Conservation (phyloP, 2,797 vertebrate species). For the Clarias fuscus region DNA sequence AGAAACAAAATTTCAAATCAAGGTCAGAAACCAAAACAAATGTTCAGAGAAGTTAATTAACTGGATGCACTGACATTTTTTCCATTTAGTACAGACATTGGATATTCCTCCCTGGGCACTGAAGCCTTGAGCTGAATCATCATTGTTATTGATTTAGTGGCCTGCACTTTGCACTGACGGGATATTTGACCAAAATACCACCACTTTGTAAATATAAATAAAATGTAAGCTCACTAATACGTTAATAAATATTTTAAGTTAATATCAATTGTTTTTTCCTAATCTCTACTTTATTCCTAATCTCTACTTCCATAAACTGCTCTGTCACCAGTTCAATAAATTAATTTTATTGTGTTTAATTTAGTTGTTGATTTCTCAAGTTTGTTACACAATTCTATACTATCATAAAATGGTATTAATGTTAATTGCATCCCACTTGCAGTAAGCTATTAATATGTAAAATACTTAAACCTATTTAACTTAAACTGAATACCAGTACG, state of each 20-base stretch:
- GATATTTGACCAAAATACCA: not conserved
- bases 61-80: not conserved
- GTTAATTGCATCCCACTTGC: not conserved
- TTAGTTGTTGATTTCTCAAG: not conserved
- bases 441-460: not conserved
- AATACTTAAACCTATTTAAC: too few species aligned
- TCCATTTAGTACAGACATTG: not conserved
- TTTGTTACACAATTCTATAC: not conserved
- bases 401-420: not conserved
- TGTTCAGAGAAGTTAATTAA: not conserved
- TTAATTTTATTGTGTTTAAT: not conserved
- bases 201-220: not conserved
- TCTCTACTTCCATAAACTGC: not conserved
- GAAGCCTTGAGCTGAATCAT: not conserved
- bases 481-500: not conserved
- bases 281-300: not conserved
- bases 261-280: not conserved
- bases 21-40: not conserved
- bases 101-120: not conserved
- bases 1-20: not conserved
- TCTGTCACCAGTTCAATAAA: not conserved
- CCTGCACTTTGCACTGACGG: not conserved
- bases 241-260: too few species aligned
- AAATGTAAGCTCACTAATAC: too few species aligned
- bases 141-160: conserved; percentile 13